These are phyloP conservation scores for Apotomis capreana DNA, from an alignment of 2,888 invertebrate species.

Conservation along the genomic window DNA sequence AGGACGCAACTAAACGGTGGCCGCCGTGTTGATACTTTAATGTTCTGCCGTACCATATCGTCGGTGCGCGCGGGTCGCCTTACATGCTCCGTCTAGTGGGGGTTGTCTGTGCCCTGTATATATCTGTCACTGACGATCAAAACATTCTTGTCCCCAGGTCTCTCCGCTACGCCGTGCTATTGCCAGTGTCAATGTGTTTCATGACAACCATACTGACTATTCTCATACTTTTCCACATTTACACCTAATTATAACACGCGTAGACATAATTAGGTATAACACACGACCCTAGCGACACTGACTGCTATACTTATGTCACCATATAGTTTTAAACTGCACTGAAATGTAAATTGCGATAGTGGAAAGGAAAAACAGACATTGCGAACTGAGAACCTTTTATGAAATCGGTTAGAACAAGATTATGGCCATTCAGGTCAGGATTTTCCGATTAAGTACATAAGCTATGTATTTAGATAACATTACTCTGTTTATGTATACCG, in stretches of 20 bases:
- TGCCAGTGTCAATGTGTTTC: conserved; percentile 88
- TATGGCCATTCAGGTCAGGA: too few relatives aligned
- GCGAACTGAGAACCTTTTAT: too few relatives aligned
- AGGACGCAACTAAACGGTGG: too few relatives aligned
- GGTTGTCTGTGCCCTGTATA: too few relatives aligned
- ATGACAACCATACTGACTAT: conserved; percentile 89
- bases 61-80: too few relatives aligned
- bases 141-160: conserved; percentile 73
- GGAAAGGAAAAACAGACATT: neutral
- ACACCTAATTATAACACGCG: conserved; percentile 70
- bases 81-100: too few relatives aligned
- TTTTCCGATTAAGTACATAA: too few relatives aligned
- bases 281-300: conserved; percentile 45
- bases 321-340: conserved; percentile 41
- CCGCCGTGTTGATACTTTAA: too few relatives aligned
- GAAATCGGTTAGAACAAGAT: too few relatives aligned
- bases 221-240: conserved; percentile 87
- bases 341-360: neutral
- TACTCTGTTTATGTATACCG: too few relatives aligned
- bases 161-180: conserved; percentile 87
- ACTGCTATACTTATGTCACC: conserved; percentile 47
- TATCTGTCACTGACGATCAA: neutral
- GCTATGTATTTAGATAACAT: too few relatives aligned
- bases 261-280: conserved; percentile 40
- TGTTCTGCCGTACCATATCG: too few relatives aligned